Evolutionary conservation across 2,113 vertebrate species (phyloP), one percentile per base, ranked within the genome.

Genomic region (Panurus biarmicus): DNA sequence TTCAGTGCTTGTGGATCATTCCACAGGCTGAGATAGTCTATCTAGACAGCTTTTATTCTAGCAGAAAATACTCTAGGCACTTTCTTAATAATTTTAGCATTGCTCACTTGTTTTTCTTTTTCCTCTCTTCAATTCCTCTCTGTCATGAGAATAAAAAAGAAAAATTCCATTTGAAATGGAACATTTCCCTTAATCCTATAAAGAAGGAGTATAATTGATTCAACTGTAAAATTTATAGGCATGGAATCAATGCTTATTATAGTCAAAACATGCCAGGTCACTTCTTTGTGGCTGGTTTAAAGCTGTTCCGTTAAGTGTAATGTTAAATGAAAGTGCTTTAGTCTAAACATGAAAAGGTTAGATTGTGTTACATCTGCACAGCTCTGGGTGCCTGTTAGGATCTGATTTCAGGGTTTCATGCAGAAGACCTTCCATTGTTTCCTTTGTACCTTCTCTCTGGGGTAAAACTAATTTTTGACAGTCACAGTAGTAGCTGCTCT

Each of bases 191-290:
- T 35, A 61, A 95, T 97, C 96, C 96, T 89, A 91, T 96, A 97
- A 97, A 95, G 95, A 96, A 95, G 23, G 44, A 94, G 86, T 94
- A 94, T 96, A 97, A 97, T 93, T 97, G 97, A 97, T 96, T 90
- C 91, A 96, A 95, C 92, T 83, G 92, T 95, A 97, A 97, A 97
- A 97, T 96, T 90, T 87, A 60, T 91, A 96, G 91, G 90, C 94
- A 93, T 84, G 95, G 97, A 97, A 95, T 96, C 93, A 94, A 95
- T 95, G 94, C 90, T 96, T 92, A 92, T 90, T 96, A 69, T 75
- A 97, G 97, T 97, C 97, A 97, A 96, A 98, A 98, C 96, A 97
- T 94, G 90, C 95, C 87, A 73, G 95, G 93, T 97, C 96, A 89
- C 96, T 97, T 96, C 96, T 97, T 88, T 92, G 97, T 95, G 72